Evolutionary conservation across 2,888 invertebrate species (phyloP).

Genomic region (Synanthedon formicaeformis): DNA sequence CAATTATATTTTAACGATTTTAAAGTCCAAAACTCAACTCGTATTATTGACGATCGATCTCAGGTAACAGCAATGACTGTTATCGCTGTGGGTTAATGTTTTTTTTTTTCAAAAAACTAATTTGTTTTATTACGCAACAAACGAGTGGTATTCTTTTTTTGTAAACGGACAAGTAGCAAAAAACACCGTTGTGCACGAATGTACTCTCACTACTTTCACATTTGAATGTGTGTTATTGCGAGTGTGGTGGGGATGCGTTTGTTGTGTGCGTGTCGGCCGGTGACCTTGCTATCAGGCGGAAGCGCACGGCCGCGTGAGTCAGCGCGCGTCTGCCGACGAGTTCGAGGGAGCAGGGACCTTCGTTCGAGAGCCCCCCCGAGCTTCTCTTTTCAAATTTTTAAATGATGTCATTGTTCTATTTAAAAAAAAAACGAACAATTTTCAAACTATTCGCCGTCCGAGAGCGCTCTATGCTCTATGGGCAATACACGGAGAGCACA

Average conservation of each 20-base stretch:
- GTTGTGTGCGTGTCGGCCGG: conserved; percentile 53
- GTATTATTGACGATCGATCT: too few species aligned
- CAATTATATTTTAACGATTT: too few species aligned
- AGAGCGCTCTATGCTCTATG: not conserved
- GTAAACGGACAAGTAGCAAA: not conserved
- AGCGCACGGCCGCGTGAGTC: conserved; percentile 61
- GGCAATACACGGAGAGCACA: not conserved
- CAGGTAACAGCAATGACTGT: too few species aligned
- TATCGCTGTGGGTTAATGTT: too few species aligned
- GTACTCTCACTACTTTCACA: conserved; percentile 67
- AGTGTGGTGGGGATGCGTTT: conserved; percentile 5
- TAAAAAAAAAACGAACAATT: not conserved
- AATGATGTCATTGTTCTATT: conserved; percentile 1
- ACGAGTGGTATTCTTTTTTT: too few species aligned
- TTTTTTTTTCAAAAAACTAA: too few species aligned
- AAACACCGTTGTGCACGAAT: conserved; percentile 22
- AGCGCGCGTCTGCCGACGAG: conserved; percentile 50
- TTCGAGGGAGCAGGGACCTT: conserved; percentile 54
- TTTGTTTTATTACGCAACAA: too few species aligned
- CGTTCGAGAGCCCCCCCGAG: conserved; percentile 19
- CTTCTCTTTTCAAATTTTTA: conserved; percentile 5
- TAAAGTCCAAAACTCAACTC: too few species aligned
- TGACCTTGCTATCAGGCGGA: conserved; percentile 71
- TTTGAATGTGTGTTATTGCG: conserved; percentile 19
- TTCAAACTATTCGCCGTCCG: not conserved